Base-by-base conservation (phyloP, 2,797 vertebrate genomes). In the Gadopsis marmoratus region DNA sequence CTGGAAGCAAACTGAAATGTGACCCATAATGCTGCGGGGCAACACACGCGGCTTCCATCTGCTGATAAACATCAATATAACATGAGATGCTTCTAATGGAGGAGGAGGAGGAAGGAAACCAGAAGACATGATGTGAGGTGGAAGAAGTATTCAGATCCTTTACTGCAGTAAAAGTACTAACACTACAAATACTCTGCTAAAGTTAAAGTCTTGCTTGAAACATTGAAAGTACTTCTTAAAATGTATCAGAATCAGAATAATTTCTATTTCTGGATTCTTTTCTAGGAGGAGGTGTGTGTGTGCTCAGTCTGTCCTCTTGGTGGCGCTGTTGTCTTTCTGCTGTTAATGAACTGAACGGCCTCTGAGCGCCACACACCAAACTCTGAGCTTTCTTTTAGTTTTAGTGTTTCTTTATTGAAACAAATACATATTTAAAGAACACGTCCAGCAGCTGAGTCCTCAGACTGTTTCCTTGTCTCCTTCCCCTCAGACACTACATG, bases 11-110 rank as follows among this genome's bases (percentile, higher is more conserved):
- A 33, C 17, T 76, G 39, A 70, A 71, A 74, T 31, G 9, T 67
- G 71, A 80, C 58, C 35, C 58, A 61, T 14, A 61, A 60, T 60
- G 58, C 58, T 5, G 2, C 5, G 10, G 58, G 58, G 58, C 58
- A n/a, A 23, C 39, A 10, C 50, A 54, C 35, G 29, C 12, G 60
- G 39, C 37, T 31, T 41, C 76, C 77, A 79, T 73, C 70, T 73
- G 63, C 69, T 73, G 70, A 61, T 55, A 6, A 51, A 26, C 76
- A 67, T 79, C 63, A 54, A 79, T 73, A 73, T 62, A 62, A 67
- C 43, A 71, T 41, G 33, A 74, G 31, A 26, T n/a, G 23, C 23
- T 31, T 54, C 50, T 54, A 16, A 69, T n/a, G 53, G 12, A 45
- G 2, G 23, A 53, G n/a, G 60, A 43, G 60, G 39, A 19, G 7